phyloP scores from a whole-genome alignment of 2,888 invertebrate species.

The Protonemura montana region DNA sequence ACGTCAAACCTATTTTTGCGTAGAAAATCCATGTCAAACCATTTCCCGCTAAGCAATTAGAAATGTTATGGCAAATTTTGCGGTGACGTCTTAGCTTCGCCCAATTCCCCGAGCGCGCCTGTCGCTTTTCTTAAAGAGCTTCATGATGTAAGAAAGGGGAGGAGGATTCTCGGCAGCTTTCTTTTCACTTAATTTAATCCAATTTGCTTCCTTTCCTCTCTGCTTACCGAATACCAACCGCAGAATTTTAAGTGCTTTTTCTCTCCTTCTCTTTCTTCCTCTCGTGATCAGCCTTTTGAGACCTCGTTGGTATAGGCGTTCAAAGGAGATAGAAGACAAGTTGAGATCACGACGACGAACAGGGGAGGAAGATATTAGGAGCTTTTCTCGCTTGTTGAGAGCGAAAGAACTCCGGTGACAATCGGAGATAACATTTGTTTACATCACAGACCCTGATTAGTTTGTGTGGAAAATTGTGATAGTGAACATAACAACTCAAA shows the following conservation, averaged over 20 bases:
- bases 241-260: conserved; percentile 50
- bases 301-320: neutral
- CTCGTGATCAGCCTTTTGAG: neutral
- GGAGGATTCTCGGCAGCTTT: conserved; percentile 43
- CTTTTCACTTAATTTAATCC: conserved; percentile 51
- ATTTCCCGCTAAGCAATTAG: conserved; percentile 22
- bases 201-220: conserved; percentile 49
- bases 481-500: no score
- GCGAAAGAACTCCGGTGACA: no score
- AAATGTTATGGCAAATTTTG: conserved; percentile 46
- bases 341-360: neutral
- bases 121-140: conserved; percentile 37
- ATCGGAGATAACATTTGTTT: no score
- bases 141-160: conserved; percentile 27
- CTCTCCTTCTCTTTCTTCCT: conserved; percentile 26
- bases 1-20: neutral
- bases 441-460: no score
- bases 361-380: neutral
- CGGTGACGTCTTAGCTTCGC: conserved; percentile 45
- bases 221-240: conserved; percentile 48
- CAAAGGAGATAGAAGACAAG: neutral
- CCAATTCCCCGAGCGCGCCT: conserved; percentile 17
- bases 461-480: no score
- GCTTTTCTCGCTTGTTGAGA: no score
- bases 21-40: neutral